Evolutionary conservation across 2,888 invertebrate genomes (phyloP).

Genomic region (Yponomeuta cagnagella): DNA sequence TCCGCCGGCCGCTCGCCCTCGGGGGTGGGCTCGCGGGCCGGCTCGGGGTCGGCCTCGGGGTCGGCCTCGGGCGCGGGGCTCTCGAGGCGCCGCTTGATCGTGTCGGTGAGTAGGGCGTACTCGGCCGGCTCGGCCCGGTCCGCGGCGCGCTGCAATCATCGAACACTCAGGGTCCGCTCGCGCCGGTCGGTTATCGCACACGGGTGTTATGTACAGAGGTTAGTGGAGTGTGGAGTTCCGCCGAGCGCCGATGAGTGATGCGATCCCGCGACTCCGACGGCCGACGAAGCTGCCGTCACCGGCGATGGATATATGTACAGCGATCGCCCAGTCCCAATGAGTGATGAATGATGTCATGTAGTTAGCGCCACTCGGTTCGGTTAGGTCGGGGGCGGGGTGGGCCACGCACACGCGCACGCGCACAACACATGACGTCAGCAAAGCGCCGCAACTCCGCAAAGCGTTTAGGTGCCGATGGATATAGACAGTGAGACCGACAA

Average conservation of each 20-base stretch:
- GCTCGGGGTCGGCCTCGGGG: conserved; percentile 36
- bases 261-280: conserved; percentile 27
- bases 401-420: not conserved
- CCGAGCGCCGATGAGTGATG: conserved; percentile 18
- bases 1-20: conserved; percentile 49
- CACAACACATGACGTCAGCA: not conserved
- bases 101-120: conserved; percentile 78
- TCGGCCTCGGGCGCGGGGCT: conserved; percentile 37
- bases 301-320: not conserved
- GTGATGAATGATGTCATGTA: not conserved
- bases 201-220: conserved; percentile 21
- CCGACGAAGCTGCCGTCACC: not conserved
- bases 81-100: conserved; percentile 77
- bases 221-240: conserved; percentile 32
- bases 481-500: not conserved
- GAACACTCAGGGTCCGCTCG: conserved; percentile 23
- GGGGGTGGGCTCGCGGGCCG: conserved; percentile 27
- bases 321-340: not conserved
- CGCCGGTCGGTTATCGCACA: not conserved
- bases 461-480: not conserved
- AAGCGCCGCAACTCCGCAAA: not conserved
- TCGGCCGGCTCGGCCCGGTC: conserved; percentile 31
- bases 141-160: conserved; percentile 49
- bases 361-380: not conserved
- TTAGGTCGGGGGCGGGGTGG: not conserved